Evolutionary conservation across 92 coral and sea anemone species (phyloP).

Genomic region (Epizoanthus stellaris): DNA sequence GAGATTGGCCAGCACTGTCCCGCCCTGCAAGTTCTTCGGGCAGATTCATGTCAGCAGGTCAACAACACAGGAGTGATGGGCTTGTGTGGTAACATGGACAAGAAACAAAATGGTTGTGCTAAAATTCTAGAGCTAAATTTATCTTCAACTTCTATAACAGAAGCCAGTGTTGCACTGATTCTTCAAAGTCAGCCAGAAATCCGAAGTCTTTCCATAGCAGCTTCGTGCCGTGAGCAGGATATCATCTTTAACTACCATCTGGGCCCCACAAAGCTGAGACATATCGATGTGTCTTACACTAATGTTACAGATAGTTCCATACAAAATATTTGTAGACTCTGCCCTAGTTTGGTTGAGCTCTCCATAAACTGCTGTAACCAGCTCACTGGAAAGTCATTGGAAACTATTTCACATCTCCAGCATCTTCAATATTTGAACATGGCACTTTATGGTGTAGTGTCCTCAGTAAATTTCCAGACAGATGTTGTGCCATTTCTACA

Average conservation of each 20-base stretch:
- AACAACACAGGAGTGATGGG: conserved; percentile 70
- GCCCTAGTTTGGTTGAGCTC: conserved; percentile 59
- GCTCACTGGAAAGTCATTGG: conserved; percentile 49
- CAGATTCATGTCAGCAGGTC: conserved; percentile 67
- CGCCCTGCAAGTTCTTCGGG: conserved; percentile 63
- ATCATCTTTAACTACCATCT: conserved; percentile 24
- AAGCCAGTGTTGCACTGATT: conserved; percentile 56
- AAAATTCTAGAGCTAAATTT: conserved; percentile 67
- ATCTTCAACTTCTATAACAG: conserved; percentile 69
- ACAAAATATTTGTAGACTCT: conserved; percentile 53
- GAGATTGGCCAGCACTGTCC: conserved; percentile 66
- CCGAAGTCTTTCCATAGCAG: conserved; percentile 64
- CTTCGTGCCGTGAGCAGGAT: conserved; percentile 7
- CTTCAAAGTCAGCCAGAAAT: conserved; percentile 58
- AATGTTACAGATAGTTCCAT: conserved; percentile 40
- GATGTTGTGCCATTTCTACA: conserved; percentile 61
- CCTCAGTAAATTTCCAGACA: conserved; percentile 40
- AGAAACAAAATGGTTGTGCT: conserved; percentile 34
- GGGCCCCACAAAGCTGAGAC: conserved; percentile 41
- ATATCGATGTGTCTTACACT: conserved; percentile 65
- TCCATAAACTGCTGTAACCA: conserved; percentile 55
- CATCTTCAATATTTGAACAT: conserved; percentile 57
- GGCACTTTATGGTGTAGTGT: conserved; percentile 37
- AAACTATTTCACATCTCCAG: conserved; percentile 39
- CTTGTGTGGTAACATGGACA: conserved; percentile 39